A percentile compares a stretch with the other conserved stretches of the same genome.
Evolutionary conservation across 2,888 invertebrate genomes (phyloP).

Genomic region (Pterostichus niger): DNA sequence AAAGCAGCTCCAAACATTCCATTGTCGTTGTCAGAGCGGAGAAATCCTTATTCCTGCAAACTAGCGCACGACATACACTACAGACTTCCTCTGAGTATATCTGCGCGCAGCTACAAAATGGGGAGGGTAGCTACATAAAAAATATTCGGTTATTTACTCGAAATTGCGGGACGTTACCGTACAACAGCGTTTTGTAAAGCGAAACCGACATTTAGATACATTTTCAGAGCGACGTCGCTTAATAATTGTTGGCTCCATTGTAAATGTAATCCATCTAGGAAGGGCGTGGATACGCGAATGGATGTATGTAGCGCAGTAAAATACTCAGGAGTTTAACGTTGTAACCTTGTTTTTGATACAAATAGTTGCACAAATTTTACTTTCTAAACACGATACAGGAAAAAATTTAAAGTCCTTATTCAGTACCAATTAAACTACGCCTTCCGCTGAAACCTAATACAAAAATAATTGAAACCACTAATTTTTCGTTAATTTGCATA

Average conservation of each 20-base stretch:
- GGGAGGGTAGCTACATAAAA: slow-evolving; percentile 48
- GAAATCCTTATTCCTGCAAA: slow-evolving; percentile 5
- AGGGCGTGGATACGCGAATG: background rate
- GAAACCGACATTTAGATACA: slow-evolving; percentile 64
- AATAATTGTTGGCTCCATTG: slow-evolving; percentile 62
- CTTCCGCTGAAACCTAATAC: too few relatives aligned
- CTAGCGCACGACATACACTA: slow-evolving; percentile 3
- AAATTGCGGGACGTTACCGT: slow-evolving; percentile 63
- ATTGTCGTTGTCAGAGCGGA: background rate
- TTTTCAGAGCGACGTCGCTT: slow-evolving; percentile 58
- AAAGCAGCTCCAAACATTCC: slow-evolving; percentile 49
- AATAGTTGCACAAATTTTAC: too few relatives aligned
- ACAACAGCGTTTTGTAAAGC: slow-evolving; percentile 53
- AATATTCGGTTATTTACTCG: slow-evolving; percentile 64
- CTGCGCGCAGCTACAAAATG: background rate
- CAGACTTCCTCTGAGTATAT: background rate
- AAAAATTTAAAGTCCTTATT: too few relatives aligned
- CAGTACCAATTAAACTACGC: too few relatives aligned
- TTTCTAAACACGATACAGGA: too few relatives aligned
- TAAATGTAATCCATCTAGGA: slow-evolving; percentile 56
- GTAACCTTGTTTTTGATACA: too few relatives aligned
- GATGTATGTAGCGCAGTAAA: background rate
- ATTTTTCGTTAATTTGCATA: too few relatives aligned
- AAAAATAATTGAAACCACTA: too few relatives aligned
- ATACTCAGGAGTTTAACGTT: too few relatives aligned